Base-by-base conservation (phyloP, 2,888 invertebrate genomes). In the Schrankia costaestrigalis region DNA sequence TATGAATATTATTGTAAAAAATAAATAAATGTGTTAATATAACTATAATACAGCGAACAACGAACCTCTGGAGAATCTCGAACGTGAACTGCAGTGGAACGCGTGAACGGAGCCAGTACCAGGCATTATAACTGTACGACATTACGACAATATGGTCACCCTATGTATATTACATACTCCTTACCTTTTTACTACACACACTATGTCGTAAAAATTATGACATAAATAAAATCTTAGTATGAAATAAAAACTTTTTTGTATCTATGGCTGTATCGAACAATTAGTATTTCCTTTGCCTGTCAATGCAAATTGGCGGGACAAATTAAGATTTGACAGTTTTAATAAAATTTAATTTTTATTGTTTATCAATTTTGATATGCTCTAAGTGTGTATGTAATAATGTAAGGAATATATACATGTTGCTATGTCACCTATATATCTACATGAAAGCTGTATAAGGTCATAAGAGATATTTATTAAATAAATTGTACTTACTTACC, bases 41-140 rank as follows among this genome's bases (percentile, higher is more conserved):
- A 44, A 28, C 19, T 11, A 11, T 7, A n/a, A 19, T 14, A 67
- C 78, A 87, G 88, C 80, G 0, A 89, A 86, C 81, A 82, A 88
- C 78, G 89, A 89, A 71, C 86, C 89, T 41, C 67, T 87, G 51
- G 89, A 89, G 75, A 88, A 85, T 55, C 76, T 89, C 47, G 89
- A 89, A 49, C 78, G 85, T 3, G 88, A 89, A 36, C 68, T 88
- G 67, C 85, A 81, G 60, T 75, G 74, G 70, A 73, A 74, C 63
- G 62, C 74, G 63, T 85, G 84, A 79, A 48, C 58, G 57, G 31
- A 39, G 41, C 32, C 32, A 25, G 38, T 30, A 24, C 53, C 36
- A 34, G 36, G 23, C 32, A 36, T 3, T 42, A 34, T 35, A 32
- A 45, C 47, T 54, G 33, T 34, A 33, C 33, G 33, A 34, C 13